Evolutionary conservation across 2,888 invertebrate species (phyloP).

Genomic region (Erebia aethiops): DNA sequence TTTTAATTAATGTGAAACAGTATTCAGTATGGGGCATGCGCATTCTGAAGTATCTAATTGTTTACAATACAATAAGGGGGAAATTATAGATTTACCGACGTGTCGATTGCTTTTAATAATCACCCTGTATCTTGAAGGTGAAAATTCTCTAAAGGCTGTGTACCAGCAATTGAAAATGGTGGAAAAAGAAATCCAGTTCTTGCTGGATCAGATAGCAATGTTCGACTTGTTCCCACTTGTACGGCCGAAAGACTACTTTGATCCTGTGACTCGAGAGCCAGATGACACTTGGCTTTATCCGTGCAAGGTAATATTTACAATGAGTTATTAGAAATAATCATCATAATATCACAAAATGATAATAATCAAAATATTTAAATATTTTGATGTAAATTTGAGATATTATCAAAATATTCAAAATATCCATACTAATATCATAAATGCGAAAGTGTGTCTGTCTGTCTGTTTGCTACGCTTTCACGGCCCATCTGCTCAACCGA

Average conservation of each 20-base stretch:
- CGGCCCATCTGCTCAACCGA: too few species aligned
- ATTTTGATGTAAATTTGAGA: too few species aligned
- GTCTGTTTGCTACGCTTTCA: too few species aligned
- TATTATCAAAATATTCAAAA: too few species aligned
- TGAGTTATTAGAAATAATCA: not conserved
- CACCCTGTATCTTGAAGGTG: slow-evolving; percentile 52
- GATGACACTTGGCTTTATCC: slow-evolving; percentile 72
- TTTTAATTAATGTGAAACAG: too few species aligned
- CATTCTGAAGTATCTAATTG: too few species aligned
- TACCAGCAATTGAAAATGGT: slow-evolving; percentile 88
- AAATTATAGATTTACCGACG: not conserved
- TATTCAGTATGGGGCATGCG: too few species aligned
- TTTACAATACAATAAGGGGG: too few species aligned
- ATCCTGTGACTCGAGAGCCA: slow-evolving; percentile 59
- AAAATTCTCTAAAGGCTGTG: slow-evolving; percentile 85
- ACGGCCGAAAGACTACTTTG: slow-evolving; percentile 59
- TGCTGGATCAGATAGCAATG: slow-evolving; percentile 80
- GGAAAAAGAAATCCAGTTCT: slow-evolving; percentile 83
- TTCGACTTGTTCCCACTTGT: slow-evolving; percentile 83
- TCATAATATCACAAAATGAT: too few species aligned
- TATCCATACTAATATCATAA: too few species aligned
- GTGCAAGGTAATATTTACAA: slow-evolving; percentile 73
- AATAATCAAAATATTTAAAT: too few species aligned
- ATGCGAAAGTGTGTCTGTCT: too few species aligned
- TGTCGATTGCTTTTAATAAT: not conserved